Base-by-base conservation (phyloP, 2,888 invertebrate species). In the Andrena dorsata region DNA sequence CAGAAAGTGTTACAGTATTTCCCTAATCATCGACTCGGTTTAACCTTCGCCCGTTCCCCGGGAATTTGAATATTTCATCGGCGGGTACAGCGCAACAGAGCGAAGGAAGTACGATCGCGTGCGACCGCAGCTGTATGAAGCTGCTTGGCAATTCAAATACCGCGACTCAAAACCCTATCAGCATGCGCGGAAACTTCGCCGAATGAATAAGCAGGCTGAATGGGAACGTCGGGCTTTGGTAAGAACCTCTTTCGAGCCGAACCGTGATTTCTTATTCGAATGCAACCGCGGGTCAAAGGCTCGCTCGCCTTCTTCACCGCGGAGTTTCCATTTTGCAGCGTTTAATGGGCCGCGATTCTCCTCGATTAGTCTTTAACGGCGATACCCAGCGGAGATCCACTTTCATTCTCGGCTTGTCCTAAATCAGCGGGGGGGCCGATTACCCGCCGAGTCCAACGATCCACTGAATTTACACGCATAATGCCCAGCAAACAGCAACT, bases 281-380 rank as follows among this genome's bases (percentile, higher is more conserved):
- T 51, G 64, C 61, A 80, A 66, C 63, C 65, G 63, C 69, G 76
- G 81, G 81, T 80, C 76, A 83, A 70, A 80, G 72, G 70, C 51
- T 51, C 23, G 56, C 51, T 35, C 63, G 32, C n/a, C 61, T 76
- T 63, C 63, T 3, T 53, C 69, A 35, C 61, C 4, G 49, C 69
- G 51, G 26, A 47, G 60, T 74, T 69, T 70, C 66, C 41, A 56
- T 49, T 82, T 60, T 60, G 26, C 61, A 51, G 61, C 56, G 58
- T 26, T 75, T 72, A 83, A 80, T 76, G 35, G 71, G 35, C 73
- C 72, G 61, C 35, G 68, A 78, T 82, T 83, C 72, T 69, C 56
- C 65, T 72, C 73, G 72, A 83, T 83, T 83, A 76, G 53, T 75
- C 73, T 64, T 69, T 76, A 72, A 78, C 75, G 71, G 75, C 61